phyloP scores from a whole-genome alignment of 2,888 invertebrate species.

The Nymphalis c-album region DNA sequence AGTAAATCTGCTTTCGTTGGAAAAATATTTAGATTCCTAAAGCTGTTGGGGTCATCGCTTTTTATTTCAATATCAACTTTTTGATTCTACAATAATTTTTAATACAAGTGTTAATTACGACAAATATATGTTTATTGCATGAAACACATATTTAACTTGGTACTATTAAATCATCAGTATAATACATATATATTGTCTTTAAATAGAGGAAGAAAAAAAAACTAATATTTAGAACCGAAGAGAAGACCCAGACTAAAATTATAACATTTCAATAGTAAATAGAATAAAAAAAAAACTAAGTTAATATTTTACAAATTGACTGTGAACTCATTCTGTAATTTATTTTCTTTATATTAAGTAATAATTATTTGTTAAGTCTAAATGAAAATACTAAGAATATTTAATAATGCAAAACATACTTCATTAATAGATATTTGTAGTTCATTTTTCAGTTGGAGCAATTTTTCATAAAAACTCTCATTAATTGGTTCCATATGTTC shows the following conservation, averaged over 20 bases:
- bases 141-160: too few species aligned
- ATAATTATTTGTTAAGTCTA: too few species aligned
- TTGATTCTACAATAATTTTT: constrained; percentile 9
- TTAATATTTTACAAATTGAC: not conserved
- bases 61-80: constrained; percentile 7
- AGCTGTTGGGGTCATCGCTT: constrained; percentile 49
- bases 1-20: constrained; percentile 80
- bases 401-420: constrained; percentile 46
- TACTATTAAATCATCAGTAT: too few species aligned
- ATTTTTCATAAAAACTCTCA: constrained; percentile 65
- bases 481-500: constrained; percentile 70
- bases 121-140: too few species aligned
- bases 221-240: too few species aligned
- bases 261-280: not conserved
- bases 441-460: constrained; percentile 50
- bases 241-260: too few species aligned
- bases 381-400: not conserved
- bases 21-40: constrained; percentile 63
- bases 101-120: too few species aligned
- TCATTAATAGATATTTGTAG: constrained; percentile 47
- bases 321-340: not conserved
- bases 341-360: too few species aligned
- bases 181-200: too few species aligned
- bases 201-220: too few species aligned
- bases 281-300: not conserved